These are phyloP conservation scores for Drosophila kanekoi DNA, from an alignment of 2,888 invertebrate species.

Conservation along the genomic window DNA sequence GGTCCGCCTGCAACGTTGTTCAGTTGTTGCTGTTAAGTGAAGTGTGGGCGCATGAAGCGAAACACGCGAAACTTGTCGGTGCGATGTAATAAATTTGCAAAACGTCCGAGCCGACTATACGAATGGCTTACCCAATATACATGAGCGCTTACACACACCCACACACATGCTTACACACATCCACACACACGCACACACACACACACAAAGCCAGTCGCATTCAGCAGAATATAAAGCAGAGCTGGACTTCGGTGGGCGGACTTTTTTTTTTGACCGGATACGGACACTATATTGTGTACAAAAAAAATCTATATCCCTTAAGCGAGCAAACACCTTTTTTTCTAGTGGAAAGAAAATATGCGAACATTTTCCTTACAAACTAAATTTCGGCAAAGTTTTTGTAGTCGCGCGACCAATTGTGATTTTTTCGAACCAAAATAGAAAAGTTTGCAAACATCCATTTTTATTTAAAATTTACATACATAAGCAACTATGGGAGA, in stretches of 20 bases:
- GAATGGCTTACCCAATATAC: constrained; percentile 66
- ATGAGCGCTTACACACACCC: neutral
- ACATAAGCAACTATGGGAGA: too few relatives aligned
- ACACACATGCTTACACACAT: constrained; percentile 2
- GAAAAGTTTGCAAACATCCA: too few relatives aligned
- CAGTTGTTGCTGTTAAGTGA: constrained; percentile 49
- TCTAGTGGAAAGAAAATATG: constrained; percentile 1
- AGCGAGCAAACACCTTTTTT: neutral
- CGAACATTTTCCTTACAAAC: neutral
- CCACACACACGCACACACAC: constrained; percentile 5
- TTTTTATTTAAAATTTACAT: too few relatives aligned
- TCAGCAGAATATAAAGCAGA: neutral
- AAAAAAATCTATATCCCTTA: constrained; percentile 1
- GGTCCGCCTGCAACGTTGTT: neutral
- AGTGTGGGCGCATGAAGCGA: constrained; percentile 68
- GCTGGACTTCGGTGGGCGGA: constrained; percentile 1
- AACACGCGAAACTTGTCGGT: constrained; percentile 78
- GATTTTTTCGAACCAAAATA: too few relatives aligned
- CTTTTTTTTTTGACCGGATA: neutral
- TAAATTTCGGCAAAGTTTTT: too few relatives aligned
- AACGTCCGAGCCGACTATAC: constrained; percentile 71
- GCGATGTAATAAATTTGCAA: constrained; percentile 75
- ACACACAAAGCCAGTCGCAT: neutral
- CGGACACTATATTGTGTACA: constrained; percentile 7
- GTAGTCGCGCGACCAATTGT: too few relatives aligned